These are phyloP conservation scores for Oplegnathus fasciatus DNA, from an alignment of 2,113 vertebrate genomes.

Conservation along the genomic window DNA sequence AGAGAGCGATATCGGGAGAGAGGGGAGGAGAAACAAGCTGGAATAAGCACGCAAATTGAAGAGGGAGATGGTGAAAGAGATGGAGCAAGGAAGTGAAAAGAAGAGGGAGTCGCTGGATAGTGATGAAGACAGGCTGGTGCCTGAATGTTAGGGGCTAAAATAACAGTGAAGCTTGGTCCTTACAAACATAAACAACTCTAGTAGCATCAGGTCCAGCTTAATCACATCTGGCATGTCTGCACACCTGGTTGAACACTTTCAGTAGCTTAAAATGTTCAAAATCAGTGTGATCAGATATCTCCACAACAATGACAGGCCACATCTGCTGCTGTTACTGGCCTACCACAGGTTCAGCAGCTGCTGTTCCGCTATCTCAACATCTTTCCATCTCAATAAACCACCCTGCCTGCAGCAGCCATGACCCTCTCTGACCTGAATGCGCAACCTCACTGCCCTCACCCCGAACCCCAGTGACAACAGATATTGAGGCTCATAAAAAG, in stretches of 20 bases:
- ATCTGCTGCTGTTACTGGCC: conserved; percentile 7
- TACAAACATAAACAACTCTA: conserved; percentile 26
- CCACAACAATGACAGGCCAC: conserved; percentile 30
- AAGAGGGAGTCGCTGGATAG: background rate
- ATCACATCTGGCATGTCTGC: conserved; percentile 41
- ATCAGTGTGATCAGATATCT: conserved; percentile 24
- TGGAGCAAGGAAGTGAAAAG: background rate
- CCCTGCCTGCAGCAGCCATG: conserved; percentile 51
- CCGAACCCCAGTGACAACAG: conserved; percentile 18
- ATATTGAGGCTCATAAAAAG: conserved; percentile 45
- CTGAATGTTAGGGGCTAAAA: conserved; percentile 38
- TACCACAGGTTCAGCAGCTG: conserved; percentile 29
- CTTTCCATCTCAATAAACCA: conserved; percentile 55
- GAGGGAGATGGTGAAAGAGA: conserved; percentile 5
- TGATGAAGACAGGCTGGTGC: conserved; percentile 21
- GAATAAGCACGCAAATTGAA: background rate
- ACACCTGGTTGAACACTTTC: conserved; percentile 40
- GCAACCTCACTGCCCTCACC: conserved; percentile 21
- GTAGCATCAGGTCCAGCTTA: conserved; percentile 4
- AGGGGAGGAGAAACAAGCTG: background rate
- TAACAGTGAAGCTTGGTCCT: conserved; percentile 12
- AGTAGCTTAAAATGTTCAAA: conserved; percentile 25
- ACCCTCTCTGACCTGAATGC: conserved; percentile 49
- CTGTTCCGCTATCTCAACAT: conserved; percentile 30
- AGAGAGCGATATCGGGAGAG: conserved; percentile 15